Conservation (phyloP, 37 sponge, comb jelly and placozoan genomes). For the Ephydatia muelleri region DNA sequence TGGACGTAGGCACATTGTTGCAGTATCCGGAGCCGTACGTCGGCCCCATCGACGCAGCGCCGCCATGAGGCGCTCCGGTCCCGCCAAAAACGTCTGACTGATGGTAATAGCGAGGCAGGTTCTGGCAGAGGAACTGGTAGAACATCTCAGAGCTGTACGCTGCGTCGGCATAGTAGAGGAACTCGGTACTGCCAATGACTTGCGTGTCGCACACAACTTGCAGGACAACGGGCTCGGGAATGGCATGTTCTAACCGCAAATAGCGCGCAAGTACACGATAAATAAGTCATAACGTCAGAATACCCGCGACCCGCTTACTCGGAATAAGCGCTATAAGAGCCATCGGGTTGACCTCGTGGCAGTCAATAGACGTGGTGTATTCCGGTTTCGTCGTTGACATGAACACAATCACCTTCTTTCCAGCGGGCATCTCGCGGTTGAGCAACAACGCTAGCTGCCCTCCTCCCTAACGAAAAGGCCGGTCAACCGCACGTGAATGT, state of each 20-base stretch:
- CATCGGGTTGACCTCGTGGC: constrained; percentile 35
- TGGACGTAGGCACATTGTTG: constrained; percentile 26
- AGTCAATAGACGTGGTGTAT: constrained; percentile 14
- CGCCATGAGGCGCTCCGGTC: not conserved
- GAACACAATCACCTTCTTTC: constrained; percentile 56
- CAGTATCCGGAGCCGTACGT: constrained; percentile 20
- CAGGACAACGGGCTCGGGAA: constrained; percentile 48
- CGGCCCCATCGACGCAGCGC: not conserved
- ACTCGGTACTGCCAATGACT: constrained; percentile 50
- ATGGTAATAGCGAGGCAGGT: constrained; percentile 58
- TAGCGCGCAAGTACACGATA: not conserved
- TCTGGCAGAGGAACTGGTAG: constrained; percentile 47
- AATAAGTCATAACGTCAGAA: not conserved
- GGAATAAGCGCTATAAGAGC: constrained; percentile 56
- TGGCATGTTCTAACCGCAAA: constrained; percentile 13
- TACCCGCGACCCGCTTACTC: constrained; percentile 29
- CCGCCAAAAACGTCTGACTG: constrained; percentile 25
- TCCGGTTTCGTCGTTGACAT: constrained; percentile 9
- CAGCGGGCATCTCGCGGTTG: constrained; percentile 48
- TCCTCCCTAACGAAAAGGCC: constrained; percentile 47
- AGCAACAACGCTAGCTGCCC: constrained; percentile 65
- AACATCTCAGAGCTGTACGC: constrained; percentile 37
- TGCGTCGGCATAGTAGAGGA: constrained; percentile 55
- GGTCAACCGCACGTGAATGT: not conserved
- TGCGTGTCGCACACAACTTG: constrained; percentile 47